Evolutionary conservation across 2,797 vertebrate genomes (phyloP), one percentile per base, ranked within the genome.

Genomic region (Acrossocheilus wenchowensis): DNA sequence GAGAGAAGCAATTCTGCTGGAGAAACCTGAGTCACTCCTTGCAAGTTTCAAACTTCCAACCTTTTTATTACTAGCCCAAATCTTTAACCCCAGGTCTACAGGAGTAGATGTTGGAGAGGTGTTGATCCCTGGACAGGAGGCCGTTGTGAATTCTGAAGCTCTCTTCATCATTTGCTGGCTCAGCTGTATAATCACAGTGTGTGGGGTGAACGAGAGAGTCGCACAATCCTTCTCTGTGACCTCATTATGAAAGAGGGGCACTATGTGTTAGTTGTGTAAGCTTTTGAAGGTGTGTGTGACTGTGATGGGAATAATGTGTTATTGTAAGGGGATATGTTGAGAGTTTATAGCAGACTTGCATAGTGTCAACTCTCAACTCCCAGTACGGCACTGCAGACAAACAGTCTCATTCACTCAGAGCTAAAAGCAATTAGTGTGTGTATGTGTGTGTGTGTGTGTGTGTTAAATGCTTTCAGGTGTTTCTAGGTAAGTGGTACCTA

Each of bases 281-380:
- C 62, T 77, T 83, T 75, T 71, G 85, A 78, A 78, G 41, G 83
- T 85, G 89, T 88, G 77, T 73, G 78, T 60, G 87, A 66, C 69
- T 77, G 87, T 69, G 78, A 54, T 62, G 30, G 77, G 48, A 81
- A 89, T 82, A 92, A 93, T 89, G 92, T 89, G 91, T 92, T 92
- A 92, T 94, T 95, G 91, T 92, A 92, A 91, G 90, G 85, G 77
- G 87, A 88, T 81, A 86, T 85, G 54, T 91, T 91, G 77, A 94
- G 91, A 90, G 92, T 93, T 94, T 94, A 92, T 85, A 86, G 90
- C 73, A 84, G 87, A 89, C 91, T 89, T 89, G 86, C 84, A 86
- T 89, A 86, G 88, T 87, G 88, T 87, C 89, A 90, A 80, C 89
- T 85, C 15, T 17, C 81, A 87, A 87, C 64, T 88, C 84, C 90